Evolutionary conservation across 2,797 vertebrate genomes (phyloP).

Genomic region (Trematocara caparti): DNA sequence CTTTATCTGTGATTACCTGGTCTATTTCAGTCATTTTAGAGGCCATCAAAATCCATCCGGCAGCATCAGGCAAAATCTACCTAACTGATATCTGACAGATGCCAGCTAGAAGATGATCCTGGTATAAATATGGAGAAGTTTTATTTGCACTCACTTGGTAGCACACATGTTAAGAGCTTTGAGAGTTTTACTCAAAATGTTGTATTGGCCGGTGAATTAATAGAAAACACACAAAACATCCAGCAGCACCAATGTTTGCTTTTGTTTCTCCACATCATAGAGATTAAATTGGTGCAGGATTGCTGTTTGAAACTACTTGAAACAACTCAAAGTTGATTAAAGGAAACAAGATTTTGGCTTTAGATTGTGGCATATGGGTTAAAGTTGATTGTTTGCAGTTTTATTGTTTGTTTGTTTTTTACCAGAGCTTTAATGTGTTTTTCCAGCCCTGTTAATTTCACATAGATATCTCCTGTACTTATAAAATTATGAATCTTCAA

Average conservation of each 20-base stretch:
- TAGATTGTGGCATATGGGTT: not conserved
- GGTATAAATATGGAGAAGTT: not conserved
- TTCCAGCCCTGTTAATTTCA: not conserved
- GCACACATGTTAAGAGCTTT: not conserved
- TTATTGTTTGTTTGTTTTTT: not conserved
- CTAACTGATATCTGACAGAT: not conserved
- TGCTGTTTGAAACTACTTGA: not conserved
- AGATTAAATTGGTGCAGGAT: not conserved
- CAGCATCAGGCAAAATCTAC: not conserved
- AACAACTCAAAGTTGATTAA: not conserved
- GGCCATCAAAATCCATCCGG: not conserved
- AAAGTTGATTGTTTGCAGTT: rapidly evolving
- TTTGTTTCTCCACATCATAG: not conserved
- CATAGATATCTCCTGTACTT: not conserved
- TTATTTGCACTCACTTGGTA: not conserved
- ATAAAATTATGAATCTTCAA: not conserved
- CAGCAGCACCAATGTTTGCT: not conserved
- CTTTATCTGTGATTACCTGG: not conserved
- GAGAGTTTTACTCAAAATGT: not conserved
- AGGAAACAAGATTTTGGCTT: not conserved
- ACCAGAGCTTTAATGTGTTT: not conserved
- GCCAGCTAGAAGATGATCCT: not conserved
- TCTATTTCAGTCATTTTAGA: not conserved
- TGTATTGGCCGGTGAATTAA: rapidly evolving
- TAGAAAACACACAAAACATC: not conserved